These are phyloP conservation scores for Monopterus albus DNA, from an alignment of 2,113 vertebrate genomes.

Conservation along the genomic window DNA sequence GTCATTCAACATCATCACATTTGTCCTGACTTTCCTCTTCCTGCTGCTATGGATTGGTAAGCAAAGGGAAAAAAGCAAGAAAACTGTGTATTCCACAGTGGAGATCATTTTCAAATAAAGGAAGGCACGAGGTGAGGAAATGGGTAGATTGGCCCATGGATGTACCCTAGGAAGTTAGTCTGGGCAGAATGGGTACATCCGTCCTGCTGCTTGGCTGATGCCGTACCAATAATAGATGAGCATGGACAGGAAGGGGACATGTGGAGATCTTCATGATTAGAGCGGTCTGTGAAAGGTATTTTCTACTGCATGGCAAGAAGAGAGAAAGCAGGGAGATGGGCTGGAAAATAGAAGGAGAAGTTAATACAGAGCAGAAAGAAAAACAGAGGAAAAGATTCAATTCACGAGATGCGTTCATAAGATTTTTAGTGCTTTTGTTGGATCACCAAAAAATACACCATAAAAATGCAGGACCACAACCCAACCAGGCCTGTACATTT, in stretches of 20 bases:
- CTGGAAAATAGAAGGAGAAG: not conserved
- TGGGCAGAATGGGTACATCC: constrained; percentile 25
- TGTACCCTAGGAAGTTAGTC: constrained; percentile 15
- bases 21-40: not conserved
- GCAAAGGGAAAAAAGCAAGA: not conserved
- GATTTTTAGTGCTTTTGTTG: not conserved
- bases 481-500: not conserved
- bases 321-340: not conserved
- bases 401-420: not conserved
- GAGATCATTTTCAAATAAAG: not conserved
- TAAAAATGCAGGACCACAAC: not conserved
- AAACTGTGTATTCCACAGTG: not conserved
- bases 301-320: constrained; percentile 5
- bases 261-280: constrained; percentile 28
- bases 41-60: not conserved
- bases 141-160: constrained; percentile 30
- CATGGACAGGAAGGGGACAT: constrained; percentile 9
- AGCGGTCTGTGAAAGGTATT: not conserved
- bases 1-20: not conserved
- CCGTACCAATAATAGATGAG: constrained; percentile 37
- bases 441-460: not conserved
- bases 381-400: not conserved
- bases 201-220: constrained; percentile 19
- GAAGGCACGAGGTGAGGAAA: constrained; percentile 4
- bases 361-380: not conserved